Percentiles rank a stretch among this genome's conserved stretches.
Evolutionary conservation across 1,140 invertebrate genomes (phyloP).

Genomic region (Metopolophium dirhodum): DNA sequence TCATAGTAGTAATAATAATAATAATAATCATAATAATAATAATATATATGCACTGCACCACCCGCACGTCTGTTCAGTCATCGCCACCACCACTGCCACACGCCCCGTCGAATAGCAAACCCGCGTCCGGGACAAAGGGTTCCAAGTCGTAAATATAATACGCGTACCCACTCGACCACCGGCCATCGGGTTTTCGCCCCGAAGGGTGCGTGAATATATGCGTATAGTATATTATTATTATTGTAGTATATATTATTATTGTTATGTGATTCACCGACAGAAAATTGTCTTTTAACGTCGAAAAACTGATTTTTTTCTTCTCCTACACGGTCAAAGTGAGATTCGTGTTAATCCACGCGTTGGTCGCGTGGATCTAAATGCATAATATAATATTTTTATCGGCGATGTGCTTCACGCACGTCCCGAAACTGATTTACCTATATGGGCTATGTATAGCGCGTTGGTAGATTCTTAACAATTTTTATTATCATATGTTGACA

Average conservation of each 20-base stretch:
- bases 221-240: background rate
- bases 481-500: background rate
- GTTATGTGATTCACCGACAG: background rate
- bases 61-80: background rate
- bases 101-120: background rate
- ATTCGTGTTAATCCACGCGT: background rate
- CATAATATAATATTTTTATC: background rate
- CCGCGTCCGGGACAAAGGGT: background rate
- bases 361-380: background rate
- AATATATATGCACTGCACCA: background rate
- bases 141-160: constrained; percentile 28
- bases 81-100: background rate
- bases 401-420: fast-evolving
- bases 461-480: background rate
- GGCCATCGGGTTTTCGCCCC: background rate
- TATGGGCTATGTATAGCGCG: too few species aligned
- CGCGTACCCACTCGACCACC: background rate
- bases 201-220: background rate
- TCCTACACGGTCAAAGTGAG: background rate
- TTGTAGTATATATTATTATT: background rate
- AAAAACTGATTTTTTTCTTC: background rate
- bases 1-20: background rate
- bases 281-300: background rate
- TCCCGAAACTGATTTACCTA: background rate
- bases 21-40: constrained; percentile 5